Percentiles rank a stretch among this genome's conserved stretches.
These are phyloP conservation scores for Crypturellus undulatus DNA, from an alignment of 2,113 vertebrate genomes.

Conservation along the genomic window DNA sequence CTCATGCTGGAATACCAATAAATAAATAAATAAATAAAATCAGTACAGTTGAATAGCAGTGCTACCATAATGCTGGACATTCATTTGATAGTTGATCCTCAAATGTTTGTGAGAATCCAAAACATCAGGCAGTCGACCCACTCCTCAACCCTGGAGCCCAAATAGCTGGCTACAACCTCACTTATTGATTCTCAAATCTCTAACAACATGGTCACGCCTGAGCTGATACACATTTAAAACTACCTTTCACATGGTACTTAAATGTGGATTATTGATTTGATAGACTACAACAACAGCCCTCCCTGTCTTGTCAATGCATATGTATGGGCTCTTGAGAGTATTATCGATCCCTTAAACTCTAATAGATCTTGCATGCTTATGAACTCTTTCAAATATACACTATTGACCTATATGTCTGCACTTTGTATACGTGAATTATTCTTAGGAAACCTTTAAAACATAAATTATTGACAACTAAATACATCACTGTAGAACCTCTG, in stretches of 20 bases:
- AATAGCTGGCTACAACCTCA: not conserved
- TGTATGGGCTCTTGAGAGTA: constrained; percentile 29
- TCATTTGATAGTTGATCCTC: not conserved
- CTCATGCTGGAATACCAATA: not conserved
- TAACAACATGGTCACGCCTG: not conserved
- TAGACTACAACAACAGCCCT: not conserved
- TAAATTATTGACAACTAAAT: constrained; percentile 57
- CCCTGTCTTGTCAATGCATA: not conserved
- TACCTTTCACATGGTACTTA: constrained; percentile 2
- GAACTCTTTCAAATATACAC: constrained; percentile 28
- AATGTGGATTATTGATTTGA: constrained; percentile 7
- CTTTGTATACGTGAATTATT: constrained; percentile 62
- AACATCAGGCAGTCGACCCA: not conserved
- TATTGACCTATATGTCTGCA: constrained; percentile 44
- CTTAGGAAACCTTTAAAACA: constrained; percentile 60
- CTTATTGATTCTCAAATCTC: not conserved
- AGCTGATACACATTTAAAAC: not conserved
- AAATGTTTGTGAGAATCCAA: not conserved
- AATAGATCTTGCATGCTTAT: constrained; percentile 50
- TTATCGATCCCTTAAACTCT: constrained; percentile 48
- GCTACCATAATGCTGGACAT: not conserved
- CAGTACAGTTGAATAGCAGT: not conserved
- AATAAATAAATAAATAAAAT: not conserved
- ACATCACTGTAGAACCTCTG: constrained; percentile 17
- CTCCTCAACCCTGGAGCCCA: not conserved